These are phyloP conservation scores for Odontocerum albicorne DNA, from an alignment of 2,888 invertebrate species.

Conservation along the genomic window DNA sequence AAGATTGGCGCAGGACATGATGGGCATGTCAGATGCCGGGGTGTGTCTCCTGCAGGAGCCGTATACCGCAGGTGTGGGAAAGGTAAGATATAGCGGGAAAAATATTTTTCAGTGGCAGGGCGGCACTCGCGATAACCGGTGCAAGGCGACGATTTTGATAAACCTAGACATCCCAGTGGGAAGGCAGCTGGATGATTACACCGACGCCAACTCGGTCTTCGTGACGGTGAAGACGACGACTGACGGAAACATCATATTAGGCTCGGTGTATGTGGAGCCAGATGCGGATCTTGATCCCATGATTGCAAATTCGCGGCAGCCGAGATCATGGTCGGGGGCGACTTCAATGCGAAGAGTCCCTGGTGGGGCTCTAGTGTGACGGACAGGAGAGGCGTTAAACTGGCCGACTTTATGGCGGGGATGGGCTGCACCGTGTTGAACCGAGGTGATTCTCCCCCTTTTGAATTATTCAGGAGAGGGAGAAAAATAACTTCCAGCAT, in stretches of 20 bases:
- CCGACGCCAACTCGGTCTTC: background rate
- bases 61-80: background rate
- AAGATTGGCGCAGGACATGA: no score
- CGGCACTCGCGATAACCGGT: background rate
- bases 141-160: background rate
- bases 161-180: background rate
- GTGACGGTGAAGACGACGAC: background rate
- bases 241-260: background rate
- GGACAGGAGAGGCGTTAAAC: constrained; percentile 2
- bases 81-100: background rate
- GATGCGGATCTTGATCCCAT: background rate
- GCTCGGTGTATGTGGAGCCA: constrained; percentile 9
- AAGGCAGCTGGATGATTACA: background rate
- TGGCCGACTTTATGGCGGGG: background rate
- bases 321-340: background rate
- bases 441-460: background rate
- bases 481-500: background rate
- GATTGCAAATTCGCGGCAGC: background rate
- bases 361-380: constrained; percentile 14
- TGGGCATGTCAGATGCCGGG: background rate
- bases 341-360: constrained; percentile 9
- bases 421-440: background rate
- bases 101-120: background rate
- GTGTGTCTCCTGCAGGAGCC: constrained; percentile 6
- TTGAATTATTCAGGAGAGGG: background rate